Evolutionary conservation across 2,888 invertebrate genomes (phyloP).

Genomic region (Isoperla grammatica): DNA sequence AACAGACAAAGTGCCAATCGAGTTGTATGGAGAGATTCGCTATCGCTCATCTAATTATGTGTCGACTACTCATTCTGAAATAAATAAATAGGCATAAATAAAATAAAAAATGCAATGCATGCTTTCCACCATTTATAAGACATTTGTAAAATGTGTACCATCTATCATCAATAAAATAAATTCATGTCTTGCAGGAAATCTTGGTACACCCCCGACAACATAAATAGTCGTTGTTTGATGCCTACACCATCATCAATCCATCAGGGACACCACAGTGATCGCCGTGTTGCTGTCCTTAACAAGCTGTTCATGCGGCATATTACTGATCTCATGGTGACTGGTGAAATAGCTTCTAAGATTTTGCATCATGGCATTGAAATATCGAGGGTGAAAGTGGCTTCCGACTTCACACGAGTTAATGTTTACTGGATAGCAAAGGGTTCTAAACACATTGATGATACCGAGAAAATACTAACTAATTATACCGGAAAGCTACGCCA

Average conservation of each 20-base stretch:
- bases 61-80: too few species aligned
- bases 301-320: constrained; percentile 77
- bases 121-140: too few species aligned
- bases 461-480: constrained; percentile 50
- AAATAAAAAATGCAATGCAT: too few species aligned
- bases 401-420: constrained; percentile 60
- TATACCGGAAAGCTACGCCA: constrained; percentile 59
- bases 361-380: constrained; percentile 65
- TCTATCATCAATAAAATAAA: too few species aligned
- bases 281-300: constrained; percentile 63
- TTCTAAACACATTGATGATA: constrained; percentile 45
- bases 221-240: not conserved
- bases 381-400: constrained; percentile 59
- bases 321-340: constrained; percentile 71
- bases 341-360: constrained; percentile 55
- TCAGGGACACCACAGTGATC: not conserved
- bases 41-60: too few species aligned
- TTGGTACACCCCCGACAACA: constrained; percentile 14
- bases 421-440: constrained; percentile 60
- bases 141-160: too few species aligned
- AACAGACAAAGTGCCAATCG: too few species aligned
- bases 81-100: too few species aligned
- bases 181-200: constrained; percentile 2
- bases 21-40: too few species aligned
- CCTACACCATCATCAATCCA: constrained; percentile 1